These are phyloP conservation scores for Fringilla coelebs DNA, from an alignment of 2,797 vertebrate genomes.

Conservation along the genomic window DNA sequence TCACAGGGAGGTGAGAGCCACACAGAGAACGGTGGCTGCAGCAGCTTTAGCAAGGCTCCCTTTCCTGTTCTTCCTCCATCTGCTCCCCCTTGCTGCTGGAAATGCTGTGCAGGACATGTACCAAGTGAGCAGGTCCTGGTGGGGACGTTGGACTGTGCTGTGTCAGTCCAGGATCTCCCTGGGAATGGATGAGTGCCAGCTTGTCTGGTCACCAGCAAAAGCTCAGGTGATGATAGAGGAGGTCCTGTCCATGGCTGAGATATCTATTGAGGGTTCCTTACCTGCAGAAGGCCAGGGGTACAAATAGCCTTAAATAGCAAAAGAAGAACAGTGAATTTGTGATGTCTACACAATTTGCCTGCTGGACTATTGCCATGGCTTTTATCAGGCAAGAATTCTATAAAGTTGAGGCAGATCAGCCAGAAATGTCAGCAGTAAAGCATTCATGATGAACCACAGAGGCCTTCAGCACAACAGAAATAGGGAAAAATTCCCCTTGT, in stretches of 20 bases:
- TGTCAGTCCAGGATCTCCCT: background rate
- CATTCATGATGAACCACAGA: background rate
- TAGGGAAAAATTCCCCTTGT: background rate
- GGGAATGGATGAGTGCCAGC: rapidly evolving
- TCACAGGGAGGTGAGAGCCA: background rate
- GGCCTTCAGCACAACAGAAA: background rate
- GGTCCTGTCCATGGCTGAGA: background rate
- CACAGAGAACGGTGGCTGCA: background rate
- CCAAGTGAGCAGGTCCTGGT: background rate
- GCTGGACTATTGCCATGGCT: background rate
- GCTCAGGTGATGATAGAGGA: background rate
- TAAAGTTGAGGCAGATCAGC: background rate
- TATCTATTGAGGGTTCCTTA: background rate
- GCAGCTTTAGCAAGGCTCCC: background rate
- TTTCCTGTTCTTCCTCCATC: background rate
- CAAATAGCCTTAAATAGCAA: background rate
- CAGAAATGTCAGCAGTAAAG: background rate
- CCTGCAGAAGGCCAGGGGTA: background rate
- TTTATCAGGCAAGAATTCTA: background rate
- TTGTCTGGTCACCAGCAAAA: background rate
- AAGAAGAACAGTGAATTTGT: background rate
- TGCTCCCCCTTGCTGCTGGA: background rate
- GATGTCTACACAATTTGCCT: background rate
- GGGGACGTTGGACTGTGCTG: background rate
- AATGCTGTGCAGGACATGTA: background rate